Conservation (phyloP, 2,888 invertebrate genomes). For the Pseudococcus longispinus region DNA sequence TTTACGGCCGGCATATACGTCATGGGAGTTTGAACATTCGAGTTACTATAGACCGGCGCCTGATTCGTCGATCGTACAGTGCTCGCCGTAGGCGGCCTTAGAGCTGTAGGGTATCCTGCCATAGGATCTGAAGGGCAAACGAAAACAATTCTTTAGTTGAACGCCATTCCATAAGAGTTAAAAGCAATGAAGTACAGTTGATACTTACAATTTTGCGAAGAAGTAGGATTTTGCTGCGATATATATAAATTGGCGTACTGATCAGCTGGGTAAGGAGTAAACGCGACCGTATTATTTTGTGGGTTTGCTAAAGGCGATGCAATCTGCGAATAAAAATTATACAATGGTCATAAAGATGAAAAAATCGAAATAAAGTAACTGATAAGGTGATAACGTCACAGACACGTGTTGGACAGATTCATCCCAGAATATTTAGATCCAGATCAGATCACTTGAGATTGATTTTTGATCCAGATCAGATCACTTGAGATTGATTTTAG, state of each 20-base stretch:
- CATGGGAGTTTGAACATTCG: neutral
- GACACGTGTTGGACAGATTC: too few species aligned
- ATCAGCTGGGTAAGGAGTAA: neutral
- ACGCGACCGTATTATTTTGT: neutral
- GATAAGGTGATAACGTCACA: too few species aligned
- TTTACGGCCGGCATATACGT: neutral
- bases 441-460: too few species aligned
- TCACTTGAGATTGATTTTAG: too few species aligned
- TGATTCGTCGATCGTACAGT: constrained; percentile 8
- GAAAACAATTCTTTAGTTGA: neutral
- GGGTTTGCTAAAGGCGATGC: neutral
- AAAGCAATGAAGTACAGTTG: too few species aligned
- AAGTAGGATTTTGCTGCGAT: neutral
- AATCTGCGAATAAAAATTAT: neutral
- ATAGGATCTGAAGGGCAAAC: neutral
- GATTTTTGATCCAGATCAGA: too few species aligned
- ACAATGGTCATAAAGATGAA: neutral
- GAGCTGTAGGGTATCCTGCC: neutral
- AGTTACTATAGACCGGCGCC: neutral
- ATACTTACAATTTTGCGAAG: constrained; percentile 31
- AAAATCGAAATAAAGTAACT: neutral
- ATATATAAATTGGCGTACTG: neutral
- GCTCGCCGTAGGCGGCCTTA: neutral
- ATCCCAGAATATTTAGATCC: too few species aligned
- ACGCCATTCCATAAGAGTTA: neutral